Evolutionary conservation across 92 coral and sea anemone species (phyloP).

Genomic region (Pocillopora meandrina): DNA sequence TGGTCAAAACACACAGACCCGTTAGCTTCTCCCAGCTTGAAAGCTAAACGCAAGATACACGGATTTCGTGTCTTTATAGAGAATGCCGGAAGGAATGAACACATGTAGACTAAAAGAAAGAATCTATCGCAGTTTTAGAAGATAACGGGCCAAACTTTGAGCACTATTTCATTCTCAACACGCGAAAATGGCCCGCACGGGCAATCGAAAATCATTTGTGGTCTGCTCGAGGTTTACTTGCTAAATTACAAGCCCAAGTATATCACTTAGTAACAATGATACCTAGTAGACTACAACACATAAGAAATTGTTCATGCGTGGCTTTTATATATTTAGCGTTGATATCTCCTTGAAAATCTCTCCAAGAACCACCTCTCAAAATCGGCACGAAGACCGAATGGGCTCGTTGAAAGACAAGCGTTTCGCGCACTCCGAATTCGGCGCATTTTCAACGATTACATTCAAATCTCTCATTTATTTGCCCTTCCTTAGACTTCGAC

Average conservation of each 20-base stretch:
- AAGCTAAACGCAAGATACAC: slow-evolving; percentile 19
- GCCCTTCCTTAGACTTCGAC: slow-evolving; percentile 13
- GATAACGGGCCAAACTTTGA: slow-evolving; percentile 16
- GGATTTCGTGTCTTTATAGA: slow-evolving; percentile 13
- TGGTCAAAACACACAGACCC: slow-evolving; percentile 32
- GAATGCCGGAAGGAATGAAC: slow-evolving; percentile 54
- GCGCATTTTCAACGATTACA: slow-evolving; percentile 18
- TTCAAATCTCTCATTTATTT: slow-evolving; percentile 6
- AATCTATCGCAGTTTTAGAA: slow-evolving; percentile 11
- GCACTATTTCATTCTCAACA: slow-evolving; percentile 24
- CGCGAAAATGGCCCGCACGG: slow-evolving; percentile 43
- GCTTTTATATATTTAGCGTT: slow-evolving; percentile 54
- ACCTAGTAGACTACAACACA: slow-evolving; percentile 50
- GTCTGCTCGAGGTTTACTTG: slow-evolving; percentile 70
- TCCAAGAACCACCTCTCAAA: slow-evolving; percentile 62
- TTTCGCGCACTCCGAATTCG: slow-evolving; percentile 9
- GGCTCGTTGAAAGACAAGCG: slow-evolving; percentile 49
- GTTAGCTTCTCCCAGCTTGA: slow-evolving; percentile 36
- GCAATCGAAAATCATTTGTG: slow-evolving; percentile 73
- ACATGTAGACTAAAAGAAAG: slow-evolving; percentile 33
- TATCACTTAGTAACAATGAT: slow-evolving; percentile 68
- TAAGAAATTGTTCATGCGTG: slow-evolving; percentile 45
- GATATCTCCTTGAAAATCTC: slow-evolving; percentile 63
- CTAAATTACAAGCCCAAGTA: slow-evolving; percentile 64
- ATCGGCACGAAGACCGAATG: slow-evolving; percentile 51